Conservation (phyloP, 2,113 vertebrate species). For the Saguinus midas region DNA sequence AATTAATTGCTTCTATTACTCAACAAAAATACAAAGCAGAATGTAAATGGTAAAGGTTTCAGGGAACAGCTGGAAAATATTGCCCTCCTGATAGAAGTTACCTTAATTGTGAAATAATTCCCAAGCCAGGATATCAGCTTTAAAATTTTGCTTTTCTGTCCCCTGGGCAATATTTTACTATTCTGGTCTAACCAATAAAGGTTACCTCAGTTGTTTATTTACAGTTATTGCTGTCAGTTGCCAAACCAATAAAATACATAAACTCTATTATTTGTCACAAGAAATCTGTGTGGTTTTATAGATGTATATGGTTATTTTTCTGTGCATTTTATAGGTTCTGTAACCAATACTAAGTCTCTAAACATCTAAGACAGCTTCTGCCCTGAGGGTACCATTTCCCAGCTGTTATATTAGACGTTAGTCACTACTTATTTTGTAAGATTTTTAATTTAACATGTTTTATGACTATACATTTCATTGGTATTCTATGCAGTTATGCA, state of each 20-base stretch:
- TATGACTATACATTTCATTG: slow-evolving; percentile 26
- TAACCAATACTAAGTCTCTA: slow-evolving; percentile 69
- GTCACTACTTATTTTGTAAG: slow-evolving; percentile 49
- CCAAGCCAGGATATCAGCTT: slow-evolving; percentile 66
- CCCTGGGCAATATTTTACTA: slow-evolving; percentile 51
- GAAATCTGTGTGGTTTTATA: slow-evolving; percentile 64
- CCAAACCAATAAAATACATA: slow-evolving; percentile 72
- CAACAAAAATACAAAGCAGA: slow-evolving; percentile 48
- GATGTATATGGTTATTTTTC: slow-evolving; percentile 53
- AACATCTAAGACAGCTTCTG: slow-evolving; percentile 75
- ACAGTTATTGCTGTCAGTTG: slow-evolving; percentile 65
- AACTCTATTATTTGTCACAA: slow-evolving; percentile 71
- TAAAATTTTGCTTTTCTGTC: slow-evolving; percentile 68
- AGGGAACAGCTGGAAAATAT: slow-evolving; percentile 77
- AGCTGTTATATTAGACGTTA: slow-evolving; percentile 57
- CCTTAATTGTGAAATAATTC: slow-evolving; percentile 64
- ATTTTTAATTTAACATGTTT: slow-evolving; percentile 41
- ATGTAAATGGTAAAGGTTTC: slow-evolving; percentile 50
- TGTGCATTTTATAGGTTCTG: slow-evolving; percentile 69
- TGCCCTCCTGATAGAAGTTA: slow-evolving; percentile 74
- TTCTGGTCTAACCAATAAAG: slow-evolving; percentile 53
- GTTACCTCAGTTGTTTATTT: slow-evolving; percentile 71
- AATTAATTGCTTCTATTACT: slow-evolving; percentile 67
- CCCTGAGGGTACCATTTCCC: slow-evolving; percentile 63
- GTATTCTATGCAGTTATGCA: not conserved